Base-by-base conservation (phyloP, 2,888 invertebrate species). In the Gymnocheta viridis region DNA sequence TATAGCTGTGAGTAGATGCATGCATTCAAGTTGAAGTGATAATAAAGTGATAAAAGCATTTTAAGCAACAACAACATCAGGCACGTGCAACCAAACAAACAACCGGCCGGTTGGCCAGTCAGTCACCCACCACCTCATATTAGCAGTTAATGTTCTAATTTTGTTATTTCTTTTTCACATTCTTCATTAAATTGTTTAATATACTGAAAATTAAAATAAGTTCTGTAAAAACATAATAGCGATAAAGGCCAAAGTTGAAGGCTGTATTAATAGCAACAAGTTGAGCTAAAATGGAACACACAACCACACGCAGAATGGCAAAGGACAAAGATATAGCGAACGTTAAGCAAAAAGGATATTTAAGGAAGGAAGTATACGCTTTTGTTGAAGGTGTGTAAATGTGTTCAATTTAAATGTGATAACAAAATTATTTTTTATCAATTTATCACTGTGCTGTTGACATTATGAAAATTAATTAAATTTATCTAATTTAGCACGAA, bases 1-100 rank as follows among this genome's bases (percentile, higher is more conserved):
- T 51, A n/a, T 17, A 64, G 51, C 51, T 54, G 58, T 64, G 66
- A n/a, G 4, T 64, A 73, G 56, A 77, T 56, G 49, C 19, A 54
- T 62, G 77, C 69, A 81, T 69, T 60, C 51, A 72, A 83, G 60
- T 69, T 81, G 27, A 81, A 74, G 77, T 78, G 84, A 83, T 83
- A 83, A 80, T 83, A 83, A 72, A 72, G 51, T 83, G 80, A 84
- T 84, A 84, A 84, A 32, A 78, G 22, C 29, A 70, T 74, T 81
- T 60, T 41, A 27, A 69, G 7, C 29, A 24, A 51, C n/a, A 58
- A 54, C 17, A 22, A 5, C 14, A 47, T 60, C 10, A 22, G 2
- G 19, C 14, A 14, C 41, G 56, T 35, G 22, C 78, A 56, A 47
- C 44, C 54, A 60, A 56, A 24, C 67, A 51, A 66, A 1, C 47